A percentile compares a stretch with the other conserved stretches of the same genome.
phyloP scores from a whole-genome alignment of 2,113 vertebrate genomes.

The Phaethornis superciliosus region DNA sequence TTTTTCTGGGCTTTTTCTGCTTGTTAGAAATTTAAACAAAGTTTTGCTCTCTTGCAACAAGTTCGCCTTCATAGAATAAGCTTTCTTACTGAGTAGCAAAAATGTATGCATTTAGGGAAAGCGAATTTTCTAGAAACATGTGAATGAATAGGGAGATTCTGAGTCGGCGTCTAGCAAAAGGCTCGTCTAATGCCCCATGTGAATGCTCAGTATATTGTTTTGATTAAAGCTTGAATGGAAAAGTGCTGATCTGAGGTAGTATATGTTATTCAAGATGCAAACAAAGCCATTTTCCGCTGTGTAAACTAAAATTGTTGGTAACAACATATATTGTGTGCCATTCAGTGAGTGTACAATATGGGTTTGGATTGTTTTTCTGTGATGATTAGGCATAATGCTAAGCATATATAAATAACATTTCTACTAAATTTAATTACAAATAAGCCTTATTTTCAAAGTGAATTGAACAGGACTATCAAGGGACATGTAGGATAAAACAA shows the following conservation, averaged over 20 bases:
- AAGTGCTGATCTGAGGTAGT: slow-evolving; percentile 41
- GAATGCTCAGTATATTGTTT: slow-evolving; percentile 40
- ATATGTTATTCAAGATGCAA: background rate
- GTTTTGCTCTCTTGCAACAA: background rate
- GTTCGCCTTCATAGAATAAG: background rate
- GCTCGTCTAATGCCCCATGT: slow-evolving; percentile 3
- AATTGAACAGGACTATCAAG: background rate
- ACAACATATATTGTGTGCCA: background rate
- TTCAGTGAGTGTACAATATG: background rate
- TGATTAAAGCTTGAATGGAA: slow-evolving; percentile 32
- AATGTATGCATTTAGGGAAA: slow-evolving; percentile 7
- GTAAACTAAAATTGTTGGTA: background rate
- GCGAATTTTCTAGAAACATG: slow-evolving; percentile 24
- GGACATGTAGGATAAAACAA: background rate
- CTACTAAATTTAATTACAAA: slow-evolving; percentile 1
- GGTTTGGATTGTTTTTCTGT: background rate
- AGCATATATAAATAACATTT: background rate
- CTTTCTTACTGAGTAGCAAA: background rate
- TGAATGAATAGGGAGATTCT: slow-evolving; percentile 12
- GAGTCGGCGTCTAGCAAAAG: slow-evolving; percentile 44
- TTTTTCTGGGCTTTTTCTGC: background rate
- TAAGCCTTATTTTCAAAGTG: background rate
- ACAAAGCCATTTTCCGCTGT: background rate
- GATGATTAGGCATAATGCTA: background rate
- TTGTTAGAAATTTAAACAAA: slow-evolving; percentile 14